phyloP scores from a whole-genome alignment of 2,797 vertebrate species.

The Cryptoprocta ferox region DNA sequence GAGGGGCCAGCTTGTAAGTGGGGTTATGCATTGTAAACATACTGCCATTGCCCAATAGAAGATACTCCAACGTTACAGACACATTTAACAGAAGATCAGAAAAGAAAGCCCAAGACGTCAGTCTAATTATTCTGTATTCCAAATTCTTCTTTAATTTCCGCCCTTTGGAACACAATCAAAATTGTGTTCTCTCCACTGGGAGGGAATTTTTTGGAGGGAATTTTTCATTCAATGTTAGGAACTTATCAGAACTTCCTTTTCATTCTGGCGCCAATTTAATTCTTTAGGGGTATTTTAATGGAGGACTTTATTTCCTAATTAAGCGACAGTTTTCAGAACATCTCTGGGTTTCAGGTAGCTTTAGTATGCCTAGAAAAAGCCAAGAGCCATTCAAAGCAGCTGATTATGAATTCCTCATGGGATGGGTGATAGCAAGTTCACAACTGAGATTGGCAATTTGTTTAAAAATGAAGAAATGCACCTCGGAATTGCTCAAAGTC shows the following conservation, averaged over 20 bases:
- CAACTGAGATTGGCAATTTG: slow-evolving; percentile 72
- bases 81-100: slow-evolving; percentile 7
- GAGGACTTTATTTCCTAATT: slow-evolving; percentile 81
- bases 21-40: neutral
- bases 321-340: slow-evolving; percentile 80
- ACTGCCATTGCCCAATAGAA: neutral
- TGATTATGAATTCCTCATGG: slow-evolving; percentile 83
- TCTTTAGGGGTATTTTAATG: slow-evolving; percentile 80
- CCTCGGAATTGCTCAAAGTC: slow-evolving; percentile 60
- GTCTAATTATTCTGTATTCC: slow-evolving; percentile 10
- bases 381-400: slow-evolving; percentile 82
- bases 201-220: neutral
- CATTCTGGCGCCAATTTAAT: slow-evolving; percentile 74
- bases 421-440: slow-evolving; percentile 76
- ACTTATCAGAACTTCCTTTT: slow-evolving; percentile 70
- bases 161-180: slow-evolving; percentile 47
- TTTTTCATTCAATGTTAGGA: neutral
- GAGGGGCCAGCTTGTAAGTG: neutral
- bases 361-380: slow-evolving; percentile 80
- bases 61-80: neutral
- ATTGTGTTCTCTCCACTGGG: slow-evolving; percentile 2
- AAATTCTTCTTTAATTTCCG: slow-evolving; percentile 26
- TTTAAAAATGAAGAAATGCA: slow-evolving; percentile 75
- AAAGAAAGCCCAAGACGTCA: slow-evolving; percentile 24
- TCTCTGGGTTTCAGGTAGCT: slow-evolving; percentile 79